Conservation (phyloP, 2,797 vertebrate genomes). For the Diplodus sargus region DNA sequence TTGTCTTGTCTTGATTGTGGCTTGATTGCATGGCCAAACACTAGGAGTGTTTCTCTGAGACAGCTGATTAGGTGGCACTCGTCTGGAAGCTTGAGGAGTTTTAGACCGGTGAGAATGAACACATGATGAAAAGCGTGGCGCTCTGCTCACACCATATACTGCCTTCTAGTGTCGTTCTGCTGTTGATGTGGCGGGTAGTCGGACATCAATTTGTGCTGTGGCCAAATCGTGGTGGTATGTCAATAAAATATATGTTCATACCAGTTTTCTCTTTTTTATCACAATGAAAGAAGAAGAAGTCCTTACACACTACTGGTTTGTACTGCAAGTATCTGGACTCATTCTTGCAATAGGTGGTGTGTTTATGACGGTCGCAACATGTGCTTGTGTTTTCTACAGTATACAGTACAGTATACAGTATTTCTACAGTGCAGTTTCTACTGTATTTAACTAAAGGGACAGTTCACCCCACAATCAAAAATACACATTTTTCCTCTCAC, state of each 20-base stretch:
- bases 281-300: slow-evolving; percentile 10
- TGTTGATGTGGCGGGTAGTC: slow-evolving; percentile 1
- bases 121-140: slow-evolving; percentile 13
- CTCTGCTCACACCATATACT: slow-evolving; percentile 51
- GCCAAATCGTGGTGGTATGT: not conserved
- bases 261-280: not conserved
- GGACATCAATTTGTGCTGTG: not conserved
- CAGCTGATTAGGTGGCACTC: not conserved
- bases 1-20: not conserved
- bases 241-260: no score
- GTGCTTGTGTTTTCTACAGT: slow-evolving; percentile 9
- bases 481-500: no score
- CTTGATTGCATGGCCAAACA: not conserved
- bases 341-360: slow-evolving; percentile 31
- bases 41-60: not conserved
- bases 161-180: slow-evolving; percentile 17
- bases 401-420: no score
- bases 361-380: slow-evolving; percentile 21
- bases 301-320: not conserved
- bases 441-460: not conserved
- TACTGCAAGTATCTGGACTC: not conserved
- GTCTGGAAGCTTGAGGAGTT: slow-evolving; percentile 20
- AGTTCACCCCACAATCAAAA: no score
- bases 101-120: slow-evolving; percentile 65
- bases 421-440: no score